Evolutionary conservation across 2,113 vertebrate species (phyloP).

Genomic region (Eira barbara): DNA sequence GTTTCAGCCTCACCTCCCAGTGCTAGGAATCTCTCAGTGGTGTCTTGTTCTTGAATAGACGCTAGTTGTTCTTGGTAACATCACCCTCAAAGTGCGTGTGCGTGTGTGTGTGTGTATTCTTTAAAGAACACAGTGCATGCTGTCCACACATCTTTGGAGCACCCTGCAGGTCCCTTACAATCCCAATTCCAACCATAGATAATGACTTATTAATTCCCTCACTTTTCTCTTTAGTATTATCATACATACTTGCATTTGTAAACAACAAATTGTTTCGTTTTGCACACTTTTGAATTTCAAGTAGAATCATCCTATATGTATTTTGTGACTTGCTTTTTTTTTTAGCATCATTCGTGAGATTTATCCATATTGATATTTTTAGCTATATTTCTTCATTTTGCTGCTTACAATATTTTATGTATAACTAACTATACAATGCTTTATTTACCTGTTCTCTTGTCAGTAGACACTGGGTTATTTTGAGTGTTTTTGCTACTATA

Average conservation of each 20-base stretch:
- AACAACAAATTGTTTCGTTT: not conserved
- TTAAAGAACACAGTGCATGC: not conserved
- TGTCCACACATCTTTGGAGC: not conserved
- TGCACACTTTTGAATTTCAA: not conserved
- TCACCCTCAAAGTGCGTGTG: not conserved
- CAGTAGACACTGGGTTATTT: not conserved
- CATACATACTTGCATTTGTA: not conserved
- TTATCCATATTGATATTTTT: not conserved
- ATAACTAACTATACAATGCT: not conserved
- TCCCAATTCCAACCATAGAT: not conserved
- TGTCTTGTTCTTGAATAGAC: not conserved
- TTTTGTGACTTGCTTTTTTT: not conserved
- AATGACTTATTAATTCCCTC: not conserved
- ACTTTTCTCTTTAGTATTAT: not conserved
- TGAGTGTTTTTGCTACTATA: constrained; percentile 15
- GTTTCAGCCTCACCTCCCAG: not conserved
- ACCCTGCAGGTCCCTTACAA: not conserved
- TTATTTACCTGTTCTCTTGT: not conserved
- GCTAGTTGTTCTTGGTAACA: not conserved
- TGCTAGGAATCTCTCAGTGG: not conserved
- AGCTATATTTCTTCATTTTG: not conserved
- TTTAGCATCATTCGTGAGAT: not conserved
- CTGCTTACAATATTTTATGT: not conserved
- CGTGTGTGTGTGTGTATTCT: no score
- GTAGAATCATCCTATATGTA: not conserved